Base-by-base conservation (phyloP, 2,888 invertebrate genomes). In the Chrysina gloriosa region DNA sequence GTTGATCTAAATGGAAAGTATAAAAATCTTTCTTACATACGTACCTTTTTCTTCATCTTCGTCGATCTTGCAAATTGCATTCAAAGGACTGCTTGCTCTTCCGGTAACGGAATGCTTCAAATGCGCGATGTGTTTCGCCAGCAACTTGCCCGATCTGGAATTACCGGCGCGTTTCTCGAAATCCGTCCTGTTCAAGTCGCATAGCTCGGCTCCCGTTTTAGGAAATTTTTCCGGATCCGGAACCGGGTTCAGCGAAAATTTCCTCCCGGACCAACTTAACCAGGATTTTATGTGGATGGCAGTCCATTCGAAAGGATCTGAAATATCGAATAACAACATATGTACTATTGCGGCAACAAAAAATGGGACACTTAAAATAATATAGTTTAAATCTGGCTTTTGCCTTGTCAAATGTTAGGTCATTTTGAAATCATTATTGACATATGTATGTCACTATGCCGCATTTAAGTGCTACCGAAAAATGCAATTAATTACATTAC, bases 291-390 rank as follows among this genome's bases (percentile, higher is more conserved):
- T 87, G 79, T 90, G 87, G 27, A 81, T 81, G 11, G 82, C 77
- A 68, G 83, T 86, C 90, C 90, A 90, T 77, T 87, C 88, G 56
- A 85, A 84, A 23, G 90, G 90, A 85, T 90, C 90, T 88, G 77
- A 34, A 78, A 58, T 45, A 52, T 36, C 9, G 23, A 42, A 63
- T 47, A 56, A 31, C 7, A 56, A 0, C 19, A 27, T 29, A 11
- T 6, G n/a, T n/a, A n/a, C n/a, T n/a, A n/a, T n/a, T n/a, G n/a
- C n/a, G n/a, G n/a, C n/a, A n/a, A n/a, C n/a, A n/a, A n/a, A n/a
- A n/a, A n/a, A n/a, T n/a, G n/a, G n/a, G n/a, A n/a, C n/a, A n/a
- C n/a, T n/a, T n/a, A n/a, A n/a, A n/a, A n/a, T n/a, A n/a, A n/a
- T n/a, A n/a, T n/a, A n/a, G n/a, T n/a, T n/a, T n/a, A n/a, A n/a